These are phyloP conservation scores for Pyrrhopygopsis socrates DNA, from an alignment of 2,888 invertebrate genomes.

Conservation along the genomic window DNA sequence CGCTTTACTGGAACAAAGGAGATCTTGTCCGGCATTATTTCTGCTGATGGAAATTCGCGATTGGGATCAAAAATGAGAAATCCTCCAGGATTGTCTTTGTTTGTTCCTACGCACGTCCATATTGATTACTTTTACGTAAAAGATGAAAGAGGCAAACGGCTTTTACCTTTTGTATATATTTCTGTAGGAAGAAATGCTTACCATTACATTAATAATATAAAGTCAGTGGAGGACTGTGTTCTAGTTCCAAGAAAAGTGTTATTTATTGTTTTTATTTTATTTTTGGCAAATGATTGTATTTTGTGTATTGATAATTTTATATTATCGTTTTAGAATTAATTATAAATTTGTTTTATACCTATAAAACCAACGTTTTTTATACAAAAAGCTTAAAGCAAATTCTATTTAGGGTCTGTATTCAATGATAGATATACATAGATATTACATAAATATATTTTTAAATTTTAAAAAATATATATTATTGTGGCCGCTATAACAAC, in stretches of 20 bases:
- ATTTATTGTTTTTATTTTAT: background rate
- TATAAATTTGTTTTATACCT: too few relatives aligned
- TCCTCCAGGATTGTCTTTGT: constrained; percentile 87
- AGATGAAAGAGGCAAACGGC: background rate
- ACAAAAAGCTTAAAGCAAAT: too few relatives aligned
- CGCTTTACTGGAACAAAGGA: constrained; percentile 89
- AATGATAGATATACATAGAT: too few relatives aligned
- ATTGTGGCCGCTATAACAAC: too few relatives aligned
- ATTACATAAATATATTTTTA: too few relatives aligned
- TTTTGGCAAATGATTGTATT: too few relatives aligned
- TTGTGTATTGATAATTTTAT: too few relatives aligned
- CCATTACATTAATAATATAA: background rate
- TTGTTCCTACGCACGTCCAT: constrained; percentile 49
- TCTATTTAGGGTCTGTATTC: too few relatives aligned
- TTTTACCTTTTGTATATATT: background rate
- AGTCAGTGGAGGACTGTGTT: background rate
- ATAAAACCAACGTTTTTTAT: too few relatives aligned
- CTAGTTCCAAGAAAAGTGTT: background rate
- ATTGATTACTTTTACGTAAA: background rate
- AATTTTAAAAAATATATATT: too few relatives aligned
- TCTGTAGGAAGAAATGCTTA: background rate
- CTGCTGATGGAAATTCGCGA: constrained; percentile 90
- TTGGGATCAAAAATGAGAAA: constrained; percentile 88
- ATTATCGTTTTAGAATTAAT: too few relatives aligned
- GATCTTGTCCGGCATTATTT: constrained; percentile 88